Base-by-base conservation (phyloP, 2,888 invertebrate genomes). In the Acheta domesticus region DNA sequence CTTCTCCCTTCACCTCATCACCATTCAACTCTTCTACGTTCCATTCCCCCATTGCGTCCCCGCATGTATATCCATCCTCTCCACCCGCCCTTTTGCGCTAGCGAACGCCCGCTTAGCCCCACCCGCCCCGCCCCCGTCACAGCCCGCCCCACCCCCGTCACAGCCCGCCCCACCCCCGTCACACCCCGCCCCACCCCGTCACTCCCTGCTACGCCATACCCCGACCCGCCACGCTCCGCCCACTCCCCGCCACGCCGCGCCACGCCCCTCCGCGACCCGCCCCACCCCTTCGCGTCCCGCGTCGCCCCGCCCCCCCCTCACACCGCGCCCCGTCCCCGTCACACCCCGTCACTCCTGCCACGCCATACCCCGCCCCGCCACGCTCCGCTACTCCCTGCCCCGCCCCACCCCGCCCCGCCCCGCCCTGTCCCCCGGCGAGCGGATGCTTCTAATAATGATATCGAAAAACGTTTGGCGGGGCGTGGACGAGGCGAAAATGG, bases 371-470 rank as follows among this genome's bases (percentile, higher is more conserved):
- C n/a, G 62, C 62, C 23, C 23, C 23, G 3, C 36, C 36, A 3
- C 2, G 36, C 36, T 4, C 36, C 36, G 8, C 36, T 8, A 4
- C 36, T 0, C 36, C 36, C 1, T 23, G 23, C 2, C 23, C 23
- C 23, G 23, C 23, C 23, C 2, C 50, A 3, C 14, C 50, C 11
- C n/a, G 62, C 62, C 4, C 8, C 12, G 11, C 12, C n/a, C 62
- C 14, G 11, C n/a, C 14, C 62, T 19, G 16, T 3, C 62, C n/a
- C 62, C 62, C 36, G 36, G 1, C 36, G 4, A 36, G 36, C 36
- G 36, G 62, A 62, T 62, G n/a, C 62, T 62, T 62, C 62, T 14
- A 62, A 62, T 62, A 62, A 62, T 62, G 62, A 62, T 62, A 62
- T 62, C 62, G 62, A 62, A 62, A 62, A 62, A 62, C 62, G 62